Conservation (phyloP, 1,140 invertebrate species). For the Nephila pilipes region DNA sequence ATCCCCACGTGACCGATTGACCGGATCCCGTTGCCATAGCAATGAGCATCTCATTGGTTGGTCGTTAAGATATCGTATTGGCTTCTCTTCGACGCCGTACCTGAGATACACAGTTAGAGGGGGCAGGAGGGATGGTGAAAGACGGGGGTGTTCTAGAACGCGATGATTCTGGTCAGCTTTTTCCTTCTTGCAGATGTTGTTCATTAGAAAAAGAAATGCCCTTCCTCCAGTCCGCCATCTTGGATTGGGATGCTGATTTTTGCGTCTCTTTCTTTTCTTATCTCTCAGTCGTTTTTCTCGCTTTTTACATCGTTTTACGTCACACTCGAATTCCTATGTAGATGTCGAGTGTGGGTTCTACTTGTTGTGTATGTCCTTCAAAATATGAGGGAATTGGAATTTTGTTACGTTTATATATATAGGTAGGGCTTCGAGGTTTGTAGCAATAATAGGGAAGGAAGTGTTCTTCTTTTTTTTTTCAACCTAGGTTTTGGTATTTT, state of each 20-base stretch:
- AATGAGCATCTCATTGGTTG: constrained; percentile 72
- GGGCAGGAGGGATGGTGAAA: not conserved
- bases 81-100: constrained; percentile 51
- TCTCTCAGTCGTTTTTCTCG: not conserved
- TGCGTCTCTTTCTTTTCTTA: not conserved
- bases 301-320: not conserved
- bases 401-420: not conserved
- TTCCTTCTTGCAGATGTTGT: constrained; percentile 65
- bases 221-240: constrained; percentile 41
- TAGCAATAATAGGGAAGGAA: not conserved
- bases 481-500: not conserved
- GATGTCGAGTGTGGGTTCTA: not conserved
- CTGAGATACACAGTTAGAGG: too few species aligned
- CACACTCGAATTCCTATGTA: not conserved
- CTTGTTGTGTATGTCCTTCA: not conserved
- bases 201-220: constrained; percentile 73
- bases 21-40: constrained; percentile 74
- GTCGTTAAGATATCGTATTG: constrained; percentile 74
- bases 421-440: not conserved
- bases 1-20: constrained; percentile 76
- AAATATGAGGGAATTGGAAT: too few species aligned
- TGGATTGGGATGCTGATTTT: constrained; percentile 43
- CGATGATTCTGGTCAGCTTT: constrained; percentile 58
- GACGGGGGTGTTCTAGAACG: not conserved
- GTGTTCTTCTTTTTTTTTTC: not conserved